These are phyloP conservation scores for Synergus itoensis DNA, from an alignment of 2,888 invertebrate genomes.

Conservation along the genomic window DNA sequence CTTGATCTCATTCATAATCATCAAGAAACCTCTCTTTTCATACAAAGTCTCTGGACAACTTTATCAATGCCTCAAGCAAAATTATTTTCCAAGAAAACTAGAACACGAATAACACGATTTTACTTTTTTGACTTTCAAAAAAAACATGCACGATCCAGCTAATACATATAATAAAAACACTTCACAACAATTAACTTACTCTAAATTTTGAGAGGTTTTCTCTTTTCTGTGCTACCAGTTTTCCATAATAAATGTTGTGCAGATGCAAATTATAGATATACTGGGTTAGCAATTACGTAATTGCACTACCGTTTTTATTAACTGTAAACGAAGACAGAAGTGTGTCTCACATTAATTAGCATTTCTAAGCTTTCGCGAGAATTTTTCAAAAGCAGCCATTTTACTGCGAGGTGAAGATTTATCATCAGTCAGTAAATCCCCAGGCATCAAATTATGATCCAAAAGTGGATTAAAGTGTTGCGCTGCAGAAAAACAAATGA, in stretches of 20 bases:
- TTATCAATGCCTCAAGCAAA: neutral
- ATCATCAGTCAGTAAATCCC: no score
- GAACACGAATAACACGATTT: neutral
- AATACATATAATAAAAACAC: no score
- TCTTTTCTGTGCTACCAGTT: neutral
- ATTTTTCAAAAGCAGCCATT: no score
- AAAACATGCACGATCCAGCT: no score
- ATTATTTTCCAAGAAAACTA: neutral
- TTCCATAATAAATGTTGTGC: constrained; percentile 13
- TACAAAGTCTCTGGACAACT: neutral
- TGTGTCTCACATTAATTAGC: constrained; percentile 37
- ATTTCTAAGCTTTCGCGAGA: constrained; percentile 37
- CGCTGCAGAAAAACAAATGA: no score
- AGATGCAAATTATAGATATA: constrained; percentile 15
- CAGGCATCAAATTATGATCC: neutral
- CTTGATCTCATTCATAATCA: constrained; percentile 36
- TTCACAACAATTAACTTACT: neutral
- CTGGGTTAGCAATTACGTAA: constrained; percentile 10
- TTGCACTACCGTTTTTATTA: constrained; percentile 34
- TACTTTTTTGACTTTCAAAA: no score
- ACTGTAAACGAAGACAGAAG: constrained; percentile 30
- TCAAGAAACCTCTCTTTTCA: neutral
- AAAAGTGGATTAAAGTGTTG: no score
- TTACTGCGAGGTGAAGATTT: no score
- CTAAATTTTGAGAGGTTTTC: neutral